Evolutionary conservation across 37 sponge, comb jelly and placozoan genomes (phyloP), one percentile per base, ranked within the genome.

Genomic region (Oopsacas minuta): DNA sequence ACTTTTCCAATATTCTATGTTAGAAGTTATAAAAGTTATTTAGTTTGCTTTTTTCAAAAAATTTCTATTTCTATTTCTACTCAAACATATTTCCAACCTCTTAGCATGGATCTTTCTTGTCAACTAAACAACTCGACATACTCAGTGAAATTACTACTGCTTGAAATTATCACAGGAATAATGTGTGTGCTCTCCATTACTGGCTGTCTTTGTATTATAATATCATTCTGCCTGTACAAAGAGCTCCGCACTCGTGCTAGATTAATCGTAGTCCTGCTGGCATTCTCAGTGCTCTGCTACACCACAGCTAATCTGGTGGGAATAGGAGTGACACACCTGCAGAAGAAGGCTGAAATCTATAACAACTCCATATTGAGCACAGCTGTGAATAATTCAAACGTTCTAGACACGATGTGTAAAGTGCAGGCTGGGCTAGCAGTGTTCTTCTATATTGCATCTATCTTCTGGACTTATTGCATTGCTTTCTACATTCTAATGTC

Each of bases 401-500:
- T 61, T 5, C 75, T 61, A n/a, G 75, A 61, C 22, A 10, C 75
- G 28, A 34, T 61, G 75, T 61, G 75, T 61, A 61, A 61, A 34
- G 75, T 61, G 75, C 75, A 61, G 75, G 75, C 75, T 10, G 75
- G 75, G 7, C 5, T 61, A 10, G 75, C 75, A 3, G 75, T 61
- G 75, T 61, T 61, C 30, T 61, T 61, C 75, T 61, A 61, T 34
- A 61, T 61, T 3, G 75, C 75, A 25, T 3, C 75, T n/a, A 61
- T 61, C 7, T 61, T 61, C 75, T 61, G 75, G 75, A 61, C 75
- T 20, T 61, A 61, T 34, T 61, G 75, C 22, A 61, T 61, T n/a
- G 75, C 75, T 3, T 61, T 61, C 75, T 61, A 61, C 75, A 61
- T 61, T n/a, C 75, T 61, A 61, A 61, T 61, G 75, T 61, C 75